These are phyloP conservation scores for Stenopsyche tienmushanensis DNA, from an alignment of 1,140 invertebrate genomes.

Conservation along the genomic window DNA sequence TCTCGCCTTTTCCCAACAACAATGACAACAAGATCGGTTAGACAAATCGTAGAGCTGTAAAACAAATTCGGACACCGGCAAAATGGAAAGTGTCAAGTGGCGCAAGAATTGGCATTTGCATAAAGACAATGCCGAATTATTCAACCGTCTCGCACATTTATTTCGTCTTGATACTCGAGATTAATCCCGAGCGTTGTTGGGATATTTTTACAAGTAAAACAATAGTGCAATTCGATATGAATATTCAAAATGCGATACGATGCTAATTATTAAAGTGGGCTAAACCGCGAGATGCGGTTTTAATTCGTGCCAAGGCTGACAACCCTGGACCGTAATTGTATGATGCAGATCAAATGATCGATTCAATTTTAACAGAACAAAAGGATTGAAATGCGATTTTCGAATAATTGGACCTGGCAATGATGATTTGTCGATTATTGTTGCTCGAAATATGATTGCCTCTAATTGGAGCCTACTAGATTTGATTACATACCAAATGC, in stretches of 20 bases:
- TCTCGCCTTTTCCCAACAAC: background rate
- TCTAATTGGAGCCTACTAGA: no score
- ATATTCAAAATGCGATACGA: background rate
- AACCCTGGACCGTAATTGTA: background rate
- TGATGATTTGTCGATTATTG: no score
- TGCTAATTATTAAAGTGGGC: background rate
- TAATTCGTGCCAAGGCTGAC: slow-evolving; percentile 8
- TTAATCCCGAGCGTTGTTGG: no score
- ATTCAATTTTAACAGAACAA: background rate
- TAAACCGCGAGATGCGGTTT: background rate
- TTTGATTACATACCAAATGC: no score
- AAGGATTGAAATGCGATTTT: no score
- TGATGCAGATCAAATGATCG: background rate
- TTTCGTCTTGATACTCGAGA: background rate
- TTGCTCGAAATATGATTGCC: no score
- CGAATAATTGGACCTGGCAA: no score
- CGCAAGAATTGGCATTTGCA: slow-evolving; percentile 8
- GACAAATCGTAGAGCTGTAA: slow-evolving; percentile 8
- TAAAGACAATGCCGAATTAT: slow-evolving; percentile 22
- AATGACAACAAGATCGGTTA: slow-evolving; percentile 19
- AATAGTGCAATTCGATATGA: no score
- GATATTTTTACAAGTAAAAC: no score
- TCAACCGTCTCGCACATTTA: background rate
- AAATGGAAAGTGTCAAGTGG: slow-evolving; percentile 21
- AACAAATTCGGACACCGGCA: slow-evolving; percentile 3